A percentile compares a stretch with the other conserved stretches of the same genome.
These are phyloP conservation scores for Dicycla oo DNA, from an alignment of 2,888 invertebrate genomes.

Conservation along the genomic window DNA sequence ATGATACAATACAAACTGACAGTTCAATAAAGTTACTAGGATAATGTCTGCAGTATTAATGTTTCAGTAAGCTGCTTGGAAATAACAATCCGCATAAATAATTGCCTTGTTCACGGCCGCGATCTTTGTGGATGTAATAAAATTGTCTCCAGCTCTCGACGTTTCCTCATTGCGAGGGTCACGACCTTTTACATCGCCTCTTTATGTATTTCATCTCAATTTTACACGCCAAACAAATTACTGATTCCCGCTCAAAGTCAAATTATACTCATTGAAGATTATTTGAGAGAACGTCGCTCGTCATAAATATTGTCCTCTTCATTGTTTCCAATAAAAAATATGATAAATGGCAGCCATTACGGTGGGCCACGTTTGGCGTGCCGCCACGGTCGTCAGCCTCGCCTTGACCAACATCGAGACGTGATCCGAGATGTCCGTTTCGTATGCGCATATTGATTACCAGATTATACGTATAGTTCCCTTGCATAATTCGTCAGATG, in stretches of 20 bases:
- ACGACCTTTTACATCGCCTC: constrained; percentile 61
- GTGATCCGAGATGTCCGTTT: constrained; percentile 78
- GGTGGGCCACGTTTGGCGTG: constrained; percentile 80
- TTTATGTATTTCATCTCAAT: constrained; percentile 61
- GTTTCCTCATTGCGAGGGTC: constrained; percentile 66
- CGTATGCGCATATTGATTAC: constrained; percentile 79
- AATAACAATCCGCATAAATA: constrained; percentile 57
- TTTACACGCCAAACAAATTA: constrained; percentile 59
- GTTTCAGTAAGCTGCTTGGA: constrained; percentile 39
- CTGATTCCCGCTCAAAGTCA: constrained; percentile 54
- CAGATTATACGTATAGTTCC: constrained; percentile 72
- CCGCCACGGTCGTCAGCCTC: constrained; percentile 85
- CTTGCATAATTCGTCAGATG: constrained; percentile 69
- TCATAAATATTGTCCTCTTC: constrained; percentile 70
- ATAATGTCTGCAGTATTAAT: constrained; percentile 39
- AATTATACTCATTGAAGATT: constrained; percentile 65
- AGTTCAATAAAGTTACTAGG: constrained; percentile 39
- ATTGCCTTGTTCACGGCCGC: constrained; percentile 58
- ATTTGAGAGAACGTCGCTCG: constrained; percentile 61
- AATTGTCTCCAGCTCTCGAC: constrained; percentile 57
- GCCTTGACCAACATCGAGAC: constrained; percentile 88
- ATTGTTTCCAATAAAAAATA: constrained; percentile 82
- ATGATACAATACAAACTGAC: constrained; percentile 28
- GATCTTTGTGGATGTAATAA: constrained; percentile 64
- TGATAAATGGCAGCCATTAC: constrained; percentile 82